Conservation (phyloP, 2,113 vertebrate species). For the Chamaea fasciata region DNA sequence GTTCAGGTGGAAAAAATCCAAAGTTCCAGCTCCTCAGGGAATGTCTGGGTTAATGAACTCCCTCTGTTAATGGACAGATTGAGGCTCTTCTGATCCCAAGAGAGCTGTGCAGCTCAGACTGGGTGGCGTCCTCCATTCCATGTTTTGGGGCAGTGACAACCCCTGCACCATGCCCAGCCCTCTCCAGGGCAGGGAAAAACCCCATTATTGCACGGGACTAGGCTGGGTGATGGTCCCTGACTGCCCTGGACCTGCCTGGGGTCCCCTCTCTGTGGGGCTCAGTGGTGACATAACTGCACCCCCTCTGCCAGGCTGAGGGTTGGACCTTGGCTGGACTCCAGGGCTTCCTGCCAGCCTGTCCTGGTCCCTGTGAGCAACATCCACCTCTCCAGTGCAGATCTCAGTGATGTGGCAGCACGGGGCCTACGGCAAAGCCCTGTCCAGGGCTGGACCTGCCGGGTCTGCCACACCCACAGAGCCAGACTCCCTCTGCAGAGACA, state of each 20-base stretch:
- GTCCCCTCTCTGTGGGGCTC: background rate
- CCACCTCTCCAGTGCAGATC: background rate
- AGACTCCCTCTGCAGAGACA: background rate
- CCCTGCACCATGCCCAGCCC: background rate
- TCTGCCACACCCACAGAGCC: background rate
- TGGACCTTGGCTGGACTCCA: background rate
- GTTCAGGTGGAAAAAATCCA: background rate
- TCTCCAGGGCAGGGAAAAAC: background rate
- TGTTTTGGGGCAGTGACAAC: rapidly evolving
- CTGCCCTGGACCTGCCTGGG: background rate
- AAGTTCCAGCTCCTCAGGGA: background rate
- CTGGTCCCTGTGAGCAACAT: background rate
- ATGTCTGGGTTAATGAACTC: background rate
- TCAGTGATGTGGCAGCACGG: rapidly evolving
- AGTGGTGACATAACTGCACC: background rate
- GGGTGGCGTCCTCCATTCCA: background rate
- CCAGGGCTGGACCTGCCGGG: background rate
- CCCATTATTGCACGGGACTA: background rate
- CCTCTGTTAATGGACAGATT: background rate
- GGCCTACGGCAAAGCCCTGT: rapidly evolving
- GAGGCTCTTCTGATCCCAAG: background rate
- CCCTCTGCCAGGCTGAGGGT: background rate
- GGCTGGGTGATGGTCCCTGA: background rate
- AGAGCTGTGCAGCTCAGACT: background rate
- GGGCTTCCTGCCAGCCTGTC: background rate